These are phyloP conservation scores for Myotis daubentonii DNA, from an alignment of 2,797 vertebrate species.

Conservation along the genomic window DNA sequence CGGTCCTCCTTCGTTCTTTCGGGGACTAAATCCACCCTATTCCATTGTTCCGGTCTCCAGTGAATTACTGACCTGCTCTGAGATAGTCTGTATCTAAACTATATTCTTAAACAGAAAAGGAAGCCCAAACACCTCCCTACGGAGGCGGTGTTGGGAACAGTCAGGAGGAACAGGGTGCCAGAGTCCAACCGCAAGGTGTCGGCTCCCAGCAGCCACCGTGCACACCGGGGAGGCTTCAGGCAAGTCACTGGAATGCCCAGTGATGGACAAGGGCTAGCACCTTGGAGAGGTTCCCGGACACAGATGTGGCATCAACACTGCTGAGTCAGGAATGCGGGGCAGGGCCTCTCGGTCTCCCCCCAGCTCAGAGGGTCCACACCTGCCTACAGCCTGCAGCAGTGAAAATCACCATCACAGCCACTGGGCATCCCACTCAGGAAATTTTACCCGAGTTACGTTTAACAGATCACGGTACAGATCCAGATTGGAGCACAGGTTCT, in stretches of 20 bases:
- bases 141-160: neutral
- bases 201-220: neutral
- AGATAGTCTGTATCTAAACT: neutral
- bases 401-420: too few relatives aligned
- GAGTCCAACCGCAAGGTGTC: too few relatives aligned
- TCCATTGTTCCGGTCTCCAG: neutral
- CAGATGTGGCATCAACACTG: too few relatives aligned
- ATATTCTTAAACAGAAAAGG: neutral
- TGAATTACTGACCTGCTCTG: neutral
- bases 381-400: neutral
- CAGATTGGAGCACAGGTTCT: neutral
- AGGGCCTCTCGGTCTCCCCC: neutral
- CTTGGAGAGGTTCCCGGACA: neutral
- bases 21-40: neutral
- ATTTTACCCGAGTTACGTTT: too few relatives aligned
- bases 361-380: neutral
- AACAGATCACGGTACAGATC: neutral
- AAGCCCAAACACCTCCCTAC: neutral
- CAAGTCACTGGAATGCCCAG: neutral
- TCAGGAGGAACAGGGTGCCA: neutral
- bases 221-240: neutral
- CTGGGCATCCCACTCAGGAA: neutral
- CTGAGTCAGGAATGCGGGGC: neutral
- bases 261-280: neutral
- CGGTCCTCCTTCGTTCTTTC: neutral